Evolutionary conservation across 1,140 invertebrate species (phyloP), one percentile per base, ranked within the genome.

Genomic region (Arctopsyche grandis): DNA sequence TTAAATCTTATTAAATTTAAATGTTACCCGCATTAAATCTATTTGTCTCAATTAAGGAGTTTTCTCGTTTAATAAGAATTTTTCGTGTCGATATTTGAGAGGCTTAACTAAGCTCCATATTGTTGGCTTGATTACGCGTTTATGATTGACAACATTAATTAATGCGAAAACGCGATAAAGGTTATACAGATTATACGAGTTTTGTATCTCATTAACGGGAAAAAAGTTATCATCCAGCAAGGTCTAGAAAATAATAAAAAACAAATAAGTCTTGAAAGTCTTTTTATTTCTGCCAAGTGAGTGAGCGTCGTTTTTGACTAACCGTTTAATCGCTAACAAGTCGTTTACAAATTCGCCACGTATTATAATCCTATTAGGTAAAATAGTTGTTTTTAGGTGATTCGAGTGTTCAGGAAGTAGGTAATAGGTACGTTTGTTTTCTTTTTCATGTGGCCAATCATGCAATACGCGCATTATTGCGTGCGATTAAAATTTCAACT

Each of bases 91-190:
- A 1, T 52, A 12, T 52, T 52, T 52, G 16, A 52, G 12, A 52
- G 10, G 10, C 1, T 52, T 52, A 52, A 52, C 16, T 3, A 52
- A 52, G 12, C 12, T 52, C 12, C 48, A 52, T 16, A 52, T 16
- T 52, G 48, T 52, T 10, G 48, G 12, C 48, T 52, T 52, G 12
- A 52, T 52, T 66, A 22, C 24, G 63, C 21, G 9, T 21, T 60
- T 5, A 22, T 66, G 63, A 66, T 66, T 66, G 63, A 66, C 63
- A 24, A 24, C 63, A 26, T 12, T 66, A 66, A 66, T 66, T 66
- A 26, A 24, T 12, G 24, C 19, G 21, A 66, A 66, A 66, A 66
- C 58, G 22, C 14, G 19, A 26, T 66, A 22, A 66, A 66, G 63
- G 48, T 52, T 52, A 52, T 12, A 52, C 48, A 10, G 48, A 52